Percentiles rank a stretch among this genome's conserved stretches.
phyloP scores from a whole-genome alignment of 2,113 vertebrate genomes.

The Cettia cetti region DNA sequence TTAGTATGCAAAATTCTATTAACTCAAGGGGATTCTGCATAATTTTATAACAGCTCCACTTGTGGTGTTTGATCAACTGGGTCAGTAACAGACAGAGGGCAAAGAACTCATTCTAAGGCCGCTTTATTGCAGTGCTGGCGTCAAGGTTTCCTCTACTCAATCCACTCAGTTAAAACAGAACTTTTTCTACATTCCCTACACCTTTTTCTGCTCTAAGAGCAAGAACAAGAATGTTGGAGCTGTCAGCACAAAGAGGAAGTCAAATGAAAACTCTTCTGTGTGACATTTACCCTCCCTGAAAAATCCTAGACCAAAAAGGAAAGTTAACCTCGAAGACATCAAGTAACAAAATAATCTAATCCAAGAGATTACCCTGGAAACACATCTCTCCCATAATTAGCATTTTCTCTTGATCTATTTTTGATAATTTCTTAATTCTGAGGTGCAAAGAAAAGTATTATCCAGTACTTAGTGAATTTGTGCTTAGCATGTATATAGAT shows the following conservation, averaged over 20 bases:
- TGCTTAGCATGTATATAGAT: not conserved
- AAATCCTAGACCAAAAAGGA: not conserved
- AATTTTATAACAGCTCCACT: conserved; percentile 25
- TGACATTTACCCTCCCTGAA: not conserved
- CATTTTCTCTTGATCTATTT: not conserved
- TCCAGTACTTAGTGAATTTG: not conserved
- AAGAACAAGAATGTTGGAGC: not conserved
- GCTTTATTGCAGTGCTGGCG: not conserved
- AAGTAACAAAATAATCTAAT: not conserved
- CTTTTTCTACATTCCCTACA: not conserved
- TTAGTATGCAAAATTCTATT: not conserved
- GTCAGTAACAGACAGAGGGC: conserved; percentile 21
- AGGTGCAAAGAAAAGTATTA: not conserved
- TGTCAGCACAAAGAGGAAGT: not conserved
- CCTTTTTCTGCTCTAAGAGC: not conserved
- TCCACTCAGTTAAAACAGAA: not conserved
- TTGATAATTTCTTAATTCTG: not conserved
- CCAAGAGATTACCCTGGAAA: not conserved
- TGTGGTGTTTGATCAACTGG: not conserved
- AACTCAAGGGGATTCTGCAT: conserved; percentile 10
- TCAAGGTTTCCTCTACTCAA: not conserved
- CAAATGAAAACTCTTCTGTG: not conserved
- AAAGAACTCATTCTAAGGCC: not conserved
- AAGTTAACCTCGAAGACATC: not conserved
- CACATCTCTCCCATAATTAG: not conserved